phyloP scores from a whole-genome alignment of 2,797 vertebrate species.

The Betta splendens region DNA sequence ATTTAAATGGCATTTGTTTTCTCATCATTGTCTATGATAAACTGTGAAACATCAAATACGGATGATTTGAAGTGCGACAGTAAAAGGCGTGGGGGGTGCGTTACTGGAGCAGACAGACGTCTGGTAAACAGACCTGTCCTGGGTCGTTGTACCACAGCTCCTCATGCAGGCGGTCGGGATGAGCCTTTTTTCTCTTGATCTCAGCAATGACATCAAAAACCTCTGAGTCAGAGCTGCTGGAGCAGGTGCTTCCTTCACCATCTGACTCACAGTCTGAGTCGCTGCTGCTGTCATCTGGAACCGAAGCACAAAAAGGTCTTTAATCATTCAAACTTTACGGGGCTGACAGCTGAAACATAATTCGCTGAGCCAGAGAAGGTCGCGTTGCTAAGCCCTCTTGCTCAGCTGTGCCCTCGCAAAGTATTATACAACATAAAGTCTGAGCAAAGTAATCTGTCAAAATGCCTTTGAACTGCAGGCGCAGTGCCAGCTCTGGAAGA shows the following conservation, averaged over 20 bases:
- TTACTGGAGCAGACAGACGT: background rate
- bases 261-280: constrained; percentile 96
- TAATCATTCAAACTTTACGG: constrained; percentile 12
- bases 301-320: constrained; percentile 23
- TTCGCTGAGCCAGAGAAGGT: constrained; percentile 6
- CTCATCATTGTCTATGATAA: no score
- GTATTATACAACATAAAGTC: constrained; percentile 23
- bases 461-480: constrained; percentile 5
- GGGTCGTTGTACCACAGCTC: constrained; percentile 99
- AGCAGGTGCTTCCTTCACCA: constrained; percentile 88
- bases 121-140: constrained; percentile 82
- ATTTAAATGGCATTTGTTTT: no score
- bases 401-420: constrained; percentile 17
- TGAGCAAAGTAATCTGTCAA: constrained; percentile 13
- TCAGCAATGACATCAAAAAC: constrained; percentile 98
- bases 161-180: constrained; percentile 96
- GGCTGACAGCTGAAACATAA: constrained; percentile 15
- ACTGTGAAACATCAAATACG: no score
- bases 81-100: no score
- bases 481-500: background rate
- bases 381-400: constrained; percentile 24
- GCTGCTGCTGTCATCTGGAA: constrained; percentile 86
- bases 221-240: constrained; percentile 94
- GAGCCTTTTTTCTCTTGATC: constrained; percentile 97
- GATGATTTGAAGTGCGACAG: background rate